A percentile compares a stretch with the other conserved stretches of the same genome.
Evolutionary conservation across 2,797 vertebrate species (phyloP).

Genomic region (Poeciliopsis gracilis): DNA sequence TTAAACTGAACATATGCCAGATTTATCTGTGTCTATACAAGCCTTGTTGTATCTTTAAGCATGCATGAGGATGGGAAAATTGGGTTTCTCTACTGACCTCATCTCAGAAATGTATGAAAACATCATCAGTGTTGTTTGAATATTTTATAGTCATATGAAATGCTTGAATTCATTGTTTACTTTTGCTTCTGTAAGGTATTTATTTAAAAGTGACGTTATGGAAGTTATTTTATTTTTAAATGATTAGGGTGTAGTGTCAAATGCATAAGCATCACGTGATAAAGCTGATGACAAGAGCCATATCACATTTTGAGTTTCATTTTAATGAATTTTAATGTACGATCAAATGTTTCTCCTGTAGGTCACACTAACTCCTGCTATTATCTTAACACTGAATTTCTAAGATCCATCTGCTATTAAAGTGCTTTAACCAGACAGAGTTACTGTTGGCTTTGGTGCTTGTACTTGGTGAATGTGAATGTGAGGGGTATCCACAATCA

Average conservation of each 20-base stretch:
- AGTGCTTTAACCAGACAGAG: slow-evolving; percentile 71
- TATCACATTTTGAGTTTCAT: slow-evolving; percentile 55
- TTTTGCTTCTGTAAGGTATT: slow-evolving; percentile 62
- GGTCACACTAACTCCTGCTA: slow-evolving; percentile 74
- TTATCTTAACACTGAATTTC: slow-evolving; percentile 65
- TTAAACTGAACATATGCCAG: slow-evolving; percentile 61
- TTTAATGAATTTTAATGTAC: slow-evolving; percentile 63
- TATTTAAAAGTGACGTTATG: slow-evolving; percentile 57
- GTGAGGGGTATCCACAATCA: not conserved
- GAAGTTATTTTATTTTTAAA: slow-evolving; percentile 50
- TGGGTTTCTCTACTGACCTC: slow-evolving; percentile 39
- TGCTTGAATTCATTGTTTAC: slow-evolving; percentile 48
- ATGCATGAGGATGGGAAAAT: slow-evolving; percentile 58
- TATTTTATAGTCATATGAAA: slow-evolving; percentile 47
- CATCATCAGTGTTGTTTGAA: slow-evolving; percentile 47
- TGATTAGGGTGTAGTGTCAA: slow-evolving; percentile 40
- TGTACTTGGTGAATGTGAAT: slow-evolving; percentile 14
- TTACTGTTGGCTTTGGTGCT: slow-evolving; percentile 28
- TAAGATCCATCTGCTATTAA: slow-evolving; percentile 77
- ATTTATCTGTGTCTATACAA: slow-evolving; percentile 66
- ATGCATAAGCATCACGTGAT: slow-evolving; percentile 22
- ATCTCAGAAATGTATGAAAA: slow-evolving; percentile 54
- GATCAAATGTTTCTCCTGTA: slow-evolving; percentile 56
- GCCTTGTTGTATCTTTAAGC: slow-evolving; percentile 59
- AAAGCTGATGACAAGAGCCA: slow-evolving; percentile 48